Evolutionary conservation across 2,888 invertebrate genomes (phyloP).

Genomic region (Lepidochrysops patricia): DNA sequence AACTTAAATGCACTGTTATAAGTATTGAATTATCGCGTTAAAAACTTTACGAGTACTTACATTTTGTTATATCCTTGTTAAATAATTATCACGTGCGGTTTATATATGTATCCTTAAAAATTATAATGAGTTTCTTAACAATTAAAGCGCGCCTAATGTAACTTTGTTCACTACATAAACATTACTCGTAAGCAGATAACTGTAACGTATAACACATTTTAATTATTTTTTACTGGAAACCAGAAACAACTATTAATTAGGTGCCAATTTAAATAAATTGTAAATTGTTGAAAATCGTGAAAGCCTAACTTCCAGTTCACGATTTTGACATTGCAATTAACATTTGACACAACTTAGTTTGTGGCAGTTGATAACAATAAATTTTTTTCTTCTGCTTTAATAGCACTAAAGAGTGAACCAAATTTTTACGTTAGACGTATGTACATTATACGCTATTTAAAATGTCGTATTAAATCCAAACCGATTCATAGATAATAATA

Average conservation of each 20-base stretch:
- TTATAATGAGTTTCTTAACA: neutral
- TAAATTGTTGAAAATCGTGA: neutral
- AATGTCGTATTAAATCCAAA: too few relatives aligned
- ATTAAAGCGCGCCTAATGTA: neutral
- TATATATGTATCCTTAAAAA: neutral
- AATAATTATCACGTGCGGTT: neutral
- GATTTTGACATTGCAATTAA: neutral
- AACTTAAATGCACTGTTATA: neutral
- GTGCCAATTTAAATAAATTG: too few relatives aligned
- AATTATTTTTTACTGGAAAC: neutral
- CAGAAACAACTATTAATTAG: neutral
- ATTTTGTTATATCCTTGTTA: neutral
- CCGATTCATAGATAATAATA: too few relatives aligned
- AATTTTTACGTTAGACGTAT: too few relatives aligned
- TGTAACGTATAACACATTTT: neutral
- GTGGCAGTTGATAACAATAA: too few relatives aligned
- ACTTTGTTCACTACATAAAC: neutral
- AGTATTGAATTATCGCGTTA: neutral
- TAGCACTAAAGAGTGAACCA: too few relatives aligned
- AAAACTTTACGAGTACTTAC: neutral
- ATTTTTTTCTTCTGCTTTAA: too few relatives aligned
- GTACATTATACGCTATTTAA: too few relatives aligned
- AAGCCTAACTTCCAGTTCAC: too few relatives aligned
- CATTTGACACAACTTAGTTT: neutral
- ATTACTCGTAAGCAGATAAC: neutral